phyloP scores from a whole-genome alignment of 2,797 vertebrate genomes.

The Podarcis lilfordi region DNA sequence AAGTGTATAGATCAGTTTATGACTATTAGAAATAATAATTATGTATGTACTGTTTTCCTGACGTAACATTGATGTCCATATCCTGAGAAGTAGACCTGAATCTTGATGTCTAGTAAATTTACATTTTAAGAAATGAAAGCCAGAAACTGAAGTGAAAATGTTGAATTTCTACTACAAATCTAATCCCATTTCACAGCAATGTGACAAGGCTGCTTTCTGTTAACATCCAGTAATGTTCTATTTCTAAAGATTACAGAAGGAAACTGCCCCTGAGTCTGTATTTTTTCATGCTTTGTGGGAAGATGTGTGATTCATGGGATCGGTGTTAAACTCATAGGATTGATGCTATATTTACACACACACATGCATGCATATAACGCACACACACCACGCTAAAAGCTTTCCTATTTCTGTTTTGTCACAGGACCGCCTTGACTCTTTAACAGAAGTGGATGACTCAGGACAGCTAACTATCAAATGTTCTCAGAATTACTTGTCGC shows the following conservation, averaged over 20 bases:
- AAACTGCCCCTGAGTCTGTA: not conserved
- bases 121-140: not conserved
- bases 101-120: not conserved
- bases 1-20: too few species aligned
- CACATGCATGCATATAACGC: not conserved
- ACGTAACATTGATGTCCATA: too few species aligned
- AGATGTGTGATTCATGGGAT: not conserved
- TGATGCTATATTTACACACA: not conserved
- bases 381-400: not conserved
- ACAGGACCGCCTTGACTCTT: conserved; percentile 92
- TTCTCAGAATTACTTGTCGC: conserved; percentile 95
- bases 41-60: too few species aligned
- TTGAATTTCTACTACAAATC: not conserved
- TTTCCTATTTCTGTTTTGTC: conserved; percentile 64
- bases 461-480: conserved; percentile 98
- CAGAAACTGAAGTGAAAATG: not conserved
- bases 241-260: conserved; percentile 5
- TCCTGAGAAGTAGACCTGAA: not conserved
- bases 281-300: not conserved
- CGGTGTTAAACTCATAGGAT: not conserved
- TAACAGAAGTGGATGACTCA: conserved; percentile 95
- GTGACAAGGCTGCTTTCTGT: conserved; percentile 13
- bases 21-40: too few species aligned
- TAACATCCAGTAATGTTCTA: not conserved
- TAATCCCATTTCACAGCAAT: conserved; percentile 5